Evolutionary conservation across 2,888 invertebrate species (phyloP).

Genomic region (Tridacna gigas): DNA sequence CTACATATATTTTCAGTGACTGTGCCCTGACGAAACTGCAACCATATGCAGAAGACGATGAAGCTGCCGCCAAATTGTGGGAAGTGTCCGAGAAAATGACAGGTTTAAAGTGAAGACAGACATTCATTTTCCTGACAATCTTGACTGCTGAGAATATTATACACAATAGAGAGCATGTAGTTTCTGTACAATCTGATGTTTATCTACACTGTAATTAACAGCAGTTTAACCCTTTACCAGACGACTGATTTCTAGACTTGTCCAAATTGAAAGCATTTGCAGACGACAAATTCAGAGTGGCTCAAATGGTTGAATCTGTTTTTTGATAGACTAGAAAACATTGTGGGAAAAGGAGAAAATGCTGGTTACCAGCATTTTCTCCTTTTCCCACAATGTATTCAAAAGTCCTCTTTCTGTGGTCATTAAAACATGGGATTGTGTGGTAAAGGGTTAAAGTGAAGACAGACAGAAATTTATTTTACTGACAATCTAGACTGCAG

Average conservation of each 20-base stretch:
- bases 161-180: too few relatives aligned
- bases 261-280: too few relatives aligned
- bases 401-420: neutral
- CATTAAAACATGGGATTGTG: neutral
- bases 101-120: slow-evolving; percentile 42
- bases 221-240: neutral
- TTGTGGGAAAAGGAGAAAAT: neutral
- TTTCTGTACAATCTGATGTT: too few relatives aligned
- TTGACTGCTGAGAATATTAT: neutral
- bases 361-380: neutral
- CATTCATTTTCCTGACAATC: neutral
- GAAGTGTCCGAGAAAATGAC: slow-evolving; percentile 93
- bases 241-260: too few relatives aligned
- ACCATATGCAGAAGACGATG: slow-evolving; percentile 64
- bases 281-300: too few relatives aligned
- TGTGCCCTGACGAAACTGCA: slow-evolving; percentile 50
- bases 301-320: too few relatives aligned
- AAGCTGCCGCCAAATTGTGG: slow-evolving; percentile 90
- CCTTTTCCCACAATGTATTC: neutral
- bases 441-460: neutral
- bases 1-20: slow-evolving; percentile 43
- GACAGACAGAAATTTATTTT: too few relatives aligned
- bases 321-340: too few relatives aligned
- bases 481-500: too few relatives aligned
- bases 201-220: too few relatives aligned